Base-by-base conservation (phyloP, 1,140 invertebrate genomes). In the Bombus polaris region DNA sequence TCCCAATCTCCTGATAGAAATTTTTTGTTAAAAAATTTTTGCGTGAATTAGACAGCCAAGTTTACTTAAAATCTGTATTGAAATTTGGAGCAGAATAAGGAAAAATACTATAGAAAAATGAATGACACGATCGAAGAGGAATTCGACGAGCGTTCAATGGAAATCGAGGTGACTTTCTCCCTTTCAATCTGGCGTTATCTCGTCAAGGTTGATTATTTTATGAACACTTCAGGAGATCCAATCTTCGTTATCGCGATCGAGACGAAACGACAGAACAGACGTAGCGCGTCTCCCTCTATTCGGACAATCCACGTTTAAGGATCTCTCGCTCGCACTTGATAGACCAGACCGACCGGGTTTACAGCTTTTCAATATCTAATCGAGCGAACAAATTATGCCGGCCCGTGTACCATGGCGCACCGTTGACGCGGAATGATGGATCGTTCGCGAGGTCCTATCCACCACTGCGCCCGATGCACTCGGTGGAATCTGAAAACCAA, bases 361-460 rank as follows among this genome's bases (percentile, higher is more conserved):
- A 74, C 88, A 74, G 85, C 90, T 88, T 86, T 88, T 91, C 89
- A 88, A 87, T 88, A 86, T 90, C 85, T 88, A 89, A 91, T 88
- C 86, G 86, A 91, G 81, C 88, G 88, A 83, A 81, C 78, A 91
- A 90, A 91, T 90, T 88, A 88, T 90, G 78, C 87, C 84, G 68
- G 15, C 53, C 65, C 74, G 83, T 81, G 87, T 83, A 81, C 68
- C 87, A 59, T 42, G 65, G 32, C 22, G 59, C 79, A 53, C 22
- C 57, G 65, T 77, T 82, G 78, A 83, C 87, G 87, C 68, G 66
- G 84, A 86, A 87, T 88, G 87, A 88, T 88, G 85, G 86, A 88
- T 88, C 87, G 85, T 74, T 65, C 74, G 32, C 70, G 70, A 37
- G 44, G 35, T 13, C 28, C 73, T 71, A 78, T 86, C 85, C 77